These are phyloP conservation scores for Butastur rufipennis DNA, from an alignment of 2,113 vertebrate genomes.

Conservation along the genomic window DNA sequence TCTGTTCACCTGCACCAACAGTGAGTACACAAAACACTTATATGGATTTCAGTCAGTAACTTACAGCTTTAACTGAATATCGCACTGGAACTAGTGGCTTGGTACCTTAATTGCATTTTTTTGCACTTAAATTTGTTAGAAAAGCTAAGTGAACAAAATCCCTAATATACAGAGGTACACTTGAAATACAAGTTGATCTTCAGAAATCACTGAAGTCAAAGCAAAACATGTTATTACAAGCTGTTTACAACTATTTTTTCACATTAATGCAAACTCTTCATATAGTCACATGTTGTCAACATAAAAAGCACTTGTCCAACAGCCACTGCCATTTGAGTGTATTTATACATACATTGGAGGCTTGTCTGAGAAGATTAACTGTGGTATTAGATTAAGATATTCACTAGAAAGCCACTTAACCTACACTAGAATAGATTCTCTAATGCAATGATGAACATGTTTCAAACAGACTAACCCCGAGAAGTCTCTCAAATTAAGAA, in stretches of 20 bases:
- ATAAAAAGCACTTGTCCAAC: not conserved
- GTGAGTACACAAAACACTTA: not conserved
- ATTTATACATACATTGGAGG: not conserved
- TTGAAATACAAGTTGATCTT: not conserved
- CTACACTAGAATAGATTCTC: conserved; percentile 45
- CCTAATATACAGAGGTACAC: not conserved
- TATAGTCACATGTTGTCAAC: not conserved
- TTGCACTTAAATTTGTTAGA: too few relatives aligned
- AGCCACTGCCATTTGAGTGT: not conserved
- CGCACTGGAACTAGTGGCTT: not conserved
- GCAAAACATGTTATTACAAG: not conserved
- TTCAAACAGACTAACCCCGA: not conserved
- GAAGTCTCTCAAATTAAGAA: not conserved
- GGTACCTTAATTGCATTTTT: not conserved
- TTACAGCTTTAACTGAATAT: not conserved
- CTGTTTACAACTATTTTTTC: not conserved
- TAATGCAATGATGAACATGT: not conserved
- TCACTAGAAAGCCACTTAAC: conserved; percentile 54
- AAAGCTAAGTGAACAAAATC: too few relatives aligned
- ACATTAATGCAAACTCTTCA: not conserved
- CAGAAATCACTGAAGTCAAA: not conserved
- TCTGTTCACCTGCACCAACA: not conserved
- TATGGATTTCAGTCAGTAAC: not conserved
- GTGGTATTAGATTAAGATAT: conserved; percentile 24
- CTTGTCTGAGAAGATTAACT: conserved; percentile 41